Evolutionary conservation across 1,140 invertebrate genomes (phyloP).

Genomic region (Antheraea pernyi): DNA sequence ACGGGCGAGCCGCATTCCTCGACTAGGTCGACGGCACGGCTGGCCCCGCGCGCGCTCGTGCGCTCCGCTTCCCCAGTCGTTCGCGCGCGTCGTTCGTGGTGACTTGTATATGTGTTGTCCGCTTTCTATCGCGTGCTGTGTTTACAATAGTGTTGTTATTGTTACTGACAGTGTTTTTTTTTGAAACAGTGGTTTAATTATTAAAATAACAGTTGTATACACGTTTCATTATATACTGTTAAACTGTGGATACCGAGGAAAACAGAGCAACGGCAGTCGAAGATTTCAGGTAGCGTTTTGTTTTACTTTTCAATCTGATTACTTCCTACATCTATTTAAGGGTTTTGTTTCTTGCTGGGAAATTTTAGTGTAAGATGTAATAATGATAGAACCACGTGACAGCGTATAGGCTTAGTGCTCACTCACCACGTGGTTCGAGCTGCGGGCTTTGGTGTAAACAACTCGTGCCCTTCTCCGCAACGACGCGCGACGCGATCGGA

Average conservation of each 20-base stretch:
- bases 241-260: slow-evolving; percentile 47
- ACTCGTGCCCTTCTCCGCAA: slow-evolving; percentile 56
- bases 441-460: slow-evolving; percentile 67
- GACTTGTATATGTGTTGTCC: slow-evolving; percentile 45
- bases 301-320: slow-evolving; percentile 69
- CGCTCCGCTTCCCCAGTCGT: slow-evolving; percentile 57
- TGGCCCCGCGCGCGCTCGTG: slow-evolving; percentile 43
- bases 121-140: slow-evolving; percentile 57
- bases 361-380: background rate
- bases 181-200: slow-evolving; percentile 31
- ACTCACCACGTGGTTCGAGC: slow-evolving; percentile 65
- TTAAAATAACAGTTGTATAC: slow-evolving; percentile 18
- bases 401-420: slow-evolving; percentile 48
- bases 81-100: slow-evolving; percentile 62
- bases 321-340: slow-evolving; percentile 47
- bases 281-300: slow-evolving; percentile 71
- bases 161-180: slow-evolving; percentile 47
- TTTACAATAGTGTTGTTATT: slow-evolving; percentile 72
- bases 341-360: background rate
- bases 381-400: slow-evolving; percentile 54
- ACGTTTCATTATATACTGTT: slow-evolving; percentile 30
- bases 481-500: slow-evolving; percentile 24
- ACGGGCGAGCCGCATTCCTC: slow-evolving; percentile 66
- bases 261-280: slow-evolving; percentile 63
- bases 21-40: slow-evolving; percentile 69